Percentiles rank a stretch among this genome's conserved stretches.
Evolutionary conservation across 2,888 invertebrate species (phyloP).

Genomic region (Synanthedon vespiformis): DNA sequence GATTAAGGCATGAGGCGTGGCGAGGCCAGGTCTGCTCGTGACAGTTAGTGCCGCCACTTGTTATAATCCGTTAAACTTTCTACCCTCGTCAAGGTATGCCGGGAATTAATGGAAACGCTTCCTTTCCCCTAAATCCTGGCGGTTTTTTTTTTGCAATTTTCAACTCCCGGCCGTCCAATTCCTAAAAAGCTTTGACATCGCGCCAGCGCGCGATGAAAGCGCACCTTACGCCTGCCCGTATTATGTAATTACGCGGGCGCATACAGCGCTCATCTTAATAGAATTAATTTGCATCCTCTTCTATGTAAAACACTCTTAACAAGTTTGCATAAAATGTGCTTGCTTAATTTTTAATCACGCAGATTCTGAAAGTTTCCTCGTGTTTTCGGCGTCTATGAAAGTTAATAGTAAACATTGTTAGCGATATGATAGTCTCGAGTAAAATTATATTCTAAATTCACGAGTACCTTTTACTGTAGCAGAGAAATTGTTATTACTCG

Average conservation of each 20-base stretch:
- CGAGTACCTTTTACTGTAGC: no score
- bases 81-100: slow-evolving; percentile 65
- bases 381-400: not conserved
- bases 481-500: no score
- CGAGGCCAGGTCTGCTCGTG: slow-evolving; percentile 59
- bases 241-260: slow-evolving; percentile 31
- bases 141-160: slow-evolving; percentile 6
- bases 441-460: not conserved
- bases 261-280: slow-evolving; percentile 47
- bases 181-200: slow-evolving; percentile 17
- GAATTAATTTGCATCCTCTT: slow-evolving; percentile 51
- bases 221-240: not conserved
- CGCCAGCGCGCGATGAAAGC: slow-evolving; percentile 5
- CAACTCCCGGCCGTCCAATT: not conserved
- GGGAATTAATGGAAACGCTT: slow-evolving; percentile 59
- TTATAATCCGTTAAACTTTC: slow-evolving; percentile 67
- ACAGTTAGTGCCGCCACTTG: slow-evolving; percentile 68
- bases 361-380: not conserved
- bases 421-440: no score
- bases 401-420: not conserved
- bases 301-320: slow-evolving; percentile 41
- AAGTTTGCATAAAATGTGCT: slow-evolving; percentile 40
- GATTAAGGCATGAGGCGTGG: slow-evolving; percentile 68
- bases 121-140: slow-evolving; percentile 38
- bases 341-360: slow-evolving; percentile 17